phyloP scores from a whole-genome alignment of 2,797 vertebrate genomes.

The Muraenolepis orangiensis region DNA sequence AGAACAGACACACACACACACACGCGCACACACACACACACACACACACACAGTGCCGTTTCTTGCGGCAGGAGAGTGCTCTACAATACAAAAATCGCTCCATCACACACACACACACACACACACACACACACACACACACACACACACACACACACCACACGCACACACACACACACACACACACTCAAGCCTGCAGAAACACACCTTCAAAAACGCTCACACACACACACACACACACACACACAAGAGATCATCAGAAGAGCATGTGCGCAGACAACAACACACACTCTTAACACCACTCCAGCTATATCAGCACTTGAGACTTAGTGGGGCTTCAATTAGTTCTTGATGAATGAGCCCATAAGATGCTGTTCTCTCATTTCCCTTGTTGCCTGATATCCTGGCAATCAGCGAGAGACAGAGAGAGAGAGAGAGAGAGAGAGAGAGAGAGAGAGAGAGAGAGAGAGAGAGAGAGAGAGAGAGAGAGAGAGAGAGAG shows the following conservation, averaged over 20 bases:
- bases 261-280: constrained; percentile 38
- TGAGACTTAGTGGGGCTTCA: constrained; percentile 93
- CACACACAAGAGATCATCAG: constrained; percentile 17
- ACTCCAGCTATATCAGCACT: constrained; percentile 89
- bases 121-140: constrained; percentile 6
- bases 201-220: not conserved
- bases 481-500: constrained; percentile 75
- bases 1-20: constrained; percentile 81
- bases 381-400: constrained; percentile 91
- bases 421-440: constrained; percentile 59
- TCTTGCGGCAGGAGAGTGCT: constrained; percentile 18
- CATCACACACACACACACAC: constrained; percentile 26
- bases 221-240: not conserved
- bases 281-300: constrained; percentile 41
- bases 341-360: constrained; percentile 99
- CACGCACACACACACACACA: not conserved
- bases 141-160: not conserved
- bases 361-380: constrained; percentile 92
- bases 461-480: too few relatives aligned
- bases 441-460: not conserved
- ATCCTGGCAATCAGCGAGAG: constrained; percentile 90
- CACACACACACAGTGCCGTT: constrained; percentile 12
- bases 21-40: constrained; percentile 20
- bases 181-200: constrained; percentile 9
- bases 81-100: not conserved